Conservation (phyloP, 2,113 vertebrate species). For the Pseudopodoces humilis region DNA sequence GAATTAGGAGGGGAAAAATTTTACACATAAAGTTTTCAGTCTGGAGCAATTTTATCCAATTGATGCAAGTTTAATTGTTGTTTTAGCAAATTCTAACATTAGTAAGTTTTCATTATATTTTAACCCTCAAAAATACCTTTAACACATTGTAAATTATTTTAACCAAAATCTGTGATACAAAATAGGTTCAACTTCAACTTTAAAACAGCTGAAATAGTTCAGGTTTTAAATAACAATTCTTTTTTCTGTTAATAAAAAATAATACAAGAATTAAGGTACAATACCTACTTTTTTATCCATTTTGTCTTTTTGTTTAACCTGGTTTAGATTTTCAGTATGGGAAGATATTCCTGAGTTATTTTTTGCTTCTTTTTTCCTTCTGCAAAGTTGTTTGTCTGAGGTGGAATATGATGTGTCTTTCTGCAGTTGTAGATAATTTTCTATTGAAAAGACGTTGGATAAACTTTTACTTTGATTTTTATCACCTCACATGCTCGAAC, state of each 20-base stretch:
- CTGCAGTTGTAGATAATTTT: neutral
- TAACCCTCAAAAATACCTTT: neutral
- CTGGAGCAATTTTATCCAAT: neutral
- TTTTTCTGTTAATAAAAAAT: neutral
- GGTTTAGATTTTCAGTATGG: neutral
- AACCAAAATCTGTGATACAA: neutral
- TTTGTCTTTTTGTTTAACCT: neutral
- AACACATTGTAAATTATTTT: neutral
- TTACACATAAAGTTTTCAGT: neutral
- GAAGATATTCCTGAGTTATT: constrained; percentile 3
- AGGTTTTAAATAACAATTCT: neutral
- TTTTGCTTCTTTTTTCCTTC: constrained; percentile 26
- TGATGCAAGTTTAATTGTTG: neutral
- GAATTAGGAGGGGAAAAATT: neutral
- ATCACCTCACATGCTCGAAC: neutral
- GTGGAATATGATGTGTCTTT: neutral
- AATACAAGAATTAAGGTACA: neutral
- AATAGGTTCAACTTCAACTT: neutral
- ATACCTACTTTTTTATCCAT: constrained; percentile 36
- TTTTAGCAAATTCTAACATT: neutral
- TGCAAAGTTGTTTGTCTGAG: neutral
- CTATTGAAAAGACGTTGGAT: constrained; percentile 19
- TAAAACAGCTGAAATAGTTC: neutral
- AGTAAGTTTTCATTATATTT: neutral
- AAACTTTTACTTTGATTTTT: neutral